Conservation (phyloP, 2,113 vertebrate genomes). For the Scortum barcoo region DNA sequence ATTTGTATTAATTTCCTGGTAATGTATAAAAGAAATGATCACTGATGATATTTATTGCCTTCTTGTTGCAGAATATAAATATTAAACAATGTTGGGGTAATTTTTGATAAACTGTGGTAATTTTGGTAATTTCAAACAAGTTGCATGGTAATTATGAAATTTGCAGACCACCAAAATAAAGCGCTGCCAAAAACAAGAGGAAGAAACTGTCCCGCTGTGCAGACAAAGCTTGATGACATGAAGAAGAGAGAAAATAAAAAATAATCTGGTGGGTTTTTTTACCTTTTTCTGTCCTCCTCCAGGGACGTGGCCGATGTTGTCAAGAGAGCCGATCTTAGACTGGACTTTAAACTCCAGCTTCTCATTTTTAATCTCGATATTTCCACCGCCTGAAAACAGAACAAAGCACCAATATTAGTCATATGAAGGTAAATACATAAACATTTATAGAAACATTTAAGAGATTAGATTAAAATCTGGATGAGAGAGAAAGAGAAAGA, state of each 20-base stretch:
- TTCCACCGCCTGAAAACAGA: conserved; percentile 90
- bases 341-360: conserved; percentile 97
- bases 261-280: conserved; percentile 13
- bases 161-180: too few relatives aligned
- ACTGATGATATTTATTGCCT: too few relatives aligned
- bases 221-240: background rate
- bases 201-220: too few relatives aligned
- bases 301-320: conserved; percentile 93
- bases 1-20: too few relatives aligned
- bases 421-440: background rate
- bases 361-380: conserved; percentile 95
- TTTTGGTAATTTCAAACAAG: too few relatives aligned
- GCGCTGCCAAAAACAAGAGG: too few relatives aligned
- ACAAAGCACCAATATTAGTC: background rate
- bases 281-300: conserved; percentile 96
- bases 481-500: too few relatives aligned
- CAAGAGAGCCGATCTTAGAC: conserved; percentile 95
- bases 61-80: too few relatives aligned
- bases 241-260: background rate
- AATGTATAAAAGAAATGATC: too few relatives aligned
- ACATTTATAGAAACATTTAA: background rate
- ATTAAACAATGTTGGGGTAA: too few relatives aligned
- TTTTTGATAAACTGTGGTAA: too few relatives aligned
- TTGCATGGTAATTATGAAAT: too few relatives aligned
- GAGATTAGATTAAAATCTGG: background rate